phyloP scores from a whole-genome alignment of 2,797 vertebrate genomes.

The Myotis findleyi region DNA sequence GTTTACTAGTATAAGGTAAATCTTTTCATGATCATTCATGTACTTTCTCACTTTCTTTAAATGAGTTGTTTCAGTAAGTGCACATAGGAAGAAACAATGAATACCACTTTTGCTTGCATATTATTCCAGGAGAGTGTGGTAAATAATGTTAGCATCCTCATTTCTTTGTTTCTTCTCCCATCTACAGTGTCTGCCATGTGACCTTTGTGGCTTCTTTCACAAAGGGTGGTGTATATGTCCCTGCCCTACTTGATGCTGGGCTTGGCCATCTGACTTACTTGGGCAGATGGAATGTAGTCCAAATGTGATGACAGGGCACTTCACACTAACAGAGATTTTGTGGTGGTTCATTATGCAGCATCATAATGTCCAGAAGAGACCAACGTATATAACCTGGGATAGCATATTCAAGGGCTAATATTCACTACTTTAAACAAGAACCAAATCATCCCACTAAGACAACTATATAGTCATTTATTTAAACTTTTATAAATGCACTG shows the following conservation, averaged over 20 bases:
- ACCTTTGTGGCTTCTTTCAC: not conserved
- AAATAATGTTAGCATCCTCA: too few species aligned
- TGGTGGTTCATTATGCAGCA: not conserved
- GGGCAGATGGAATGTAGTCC: not conserved
- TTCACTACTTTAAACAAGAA: not conserved
- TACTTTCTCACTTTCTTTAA: not conserved
- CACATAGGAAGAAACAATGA: not conserved
- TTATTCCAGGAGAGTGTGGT: not conserved
- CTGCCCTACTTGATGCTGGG: not conserved
- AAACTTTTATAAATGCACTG: not conserved
- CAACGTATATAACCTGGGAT: not conserved
- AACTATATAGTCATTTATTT: not conserved
- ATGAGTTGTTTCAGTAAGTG: not conserved
- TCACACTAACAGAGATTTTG: not conserved
- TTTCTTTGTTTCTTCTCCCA: not conserved
- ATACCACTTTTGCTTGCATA: not conserved
- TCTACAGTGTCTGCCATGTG: not conserved
- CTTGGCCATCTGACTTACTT: not conserved
- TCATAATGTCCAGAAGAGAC: not conserved
- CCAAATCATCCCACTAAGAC: not conserved
- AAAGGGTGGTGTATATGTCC: fast-evolving
- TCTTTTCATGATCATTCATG: not conserved
- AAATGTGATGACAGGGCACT: not conserved
- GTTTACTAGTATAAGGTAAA: not conserved
- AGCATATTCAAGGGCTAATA: not conserved